Evolutionary conservation across 37 sponge, comb jelly and placozoan species (phyloP), one percentile per base, ranked within the genome.

Genomic region (Chondrosia reniformis): DNA sequence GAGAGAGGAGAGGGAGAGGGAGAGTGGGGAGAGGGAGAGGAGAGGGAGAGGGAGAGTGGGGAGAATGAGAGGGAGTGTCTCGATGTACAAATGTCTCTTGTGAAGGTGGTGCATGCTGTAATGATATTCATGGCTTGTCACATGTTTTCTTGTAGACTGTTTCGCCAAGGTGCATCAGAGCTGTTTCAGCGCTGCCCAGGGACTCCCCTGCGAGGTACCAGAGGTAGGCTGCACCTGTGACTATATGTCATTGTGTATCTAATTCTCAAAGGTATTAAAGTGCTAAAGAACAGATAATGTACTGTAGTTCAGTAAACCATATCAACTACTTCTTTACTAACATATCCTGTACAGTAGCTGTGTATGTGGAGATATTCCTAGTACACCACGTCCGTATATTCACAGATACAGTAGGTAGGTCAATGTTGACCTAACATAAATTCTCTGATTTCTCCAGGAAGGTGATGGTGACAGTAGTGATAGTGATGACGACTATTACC

Each of bases 391-490:
- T 32, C 13, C 58, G 59, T 55, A 40, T 22, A 41, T 38, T 43
- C 67, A 67, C 30, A 22, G 27, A 79, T 55, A 79, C 80, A 66
- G 36, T 15, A n/a, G n/a, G n/a, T n/a, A n/a, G n/a, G n/a, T n/a
- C n/a, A n/a, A n/a, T n/a, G n/a, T n/a, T n/a, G n/a, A n/a, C n/a
- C n/a, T n/a, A n/a, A n/a, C n/a, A n/a, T n/a, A n/a, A n/a, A n/a
- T 15, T 15, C 15, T 49, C 15, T 49, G 52, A 10, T 49, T 3
- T 28, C 3, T 56, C 25, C 58, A 56, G n/a, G n/a, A n/a, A 28
- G 7, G 27, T 56, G 58, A 6, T 6, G 9, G 7, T 28, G 7
- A 6, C 58, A 56, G 58, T 28, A 69, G 57, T 57, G 57, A 78
- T 58, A 33, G 24, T 6, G 45, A 49, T 78, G 63, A 42, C 33